Conservation (phyloP, 2,113 vertebrate species). For the Poeciliopsis retropinna region DNA sequence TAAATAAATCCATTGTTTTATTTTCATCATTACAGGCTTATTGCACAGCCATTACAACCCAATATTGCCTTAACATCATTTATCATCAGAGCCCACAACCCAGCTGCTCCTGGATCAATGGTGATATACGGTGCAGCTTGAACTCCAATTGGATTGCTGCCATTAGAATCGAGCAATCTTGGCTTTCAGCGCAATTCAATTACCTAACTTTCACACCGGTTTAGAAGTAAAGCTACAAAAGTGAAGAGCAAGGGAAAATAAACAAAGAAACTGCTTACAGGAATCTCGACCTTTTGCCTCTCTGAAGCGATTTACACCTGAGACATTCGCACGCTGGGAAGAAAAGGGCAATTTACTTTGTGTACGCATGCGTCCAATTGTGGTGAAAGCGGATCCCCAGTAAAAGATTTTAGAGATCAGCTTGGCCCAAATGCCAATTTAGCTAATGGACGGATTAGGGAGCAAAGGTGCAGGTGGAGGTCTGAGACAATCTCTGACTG, state of each 20-base stretch:
- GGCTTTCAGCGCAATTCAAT: slow-evolving; percentile 66
- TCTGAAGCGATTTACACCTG: slow-evolving; percentile 48
- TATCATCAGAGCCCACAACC: slow-evolving; percentile 48
- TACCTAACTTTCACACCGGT: slow-evolving; percentile 65
- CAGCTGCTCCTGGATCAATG: slow-evolving; percentile 68
- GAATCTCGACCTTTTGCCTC: slow-evolving; percentile 40
- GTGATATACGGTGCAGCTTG: slow-evolving; percentile 60
- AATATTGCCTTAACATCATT: slow-evolving; percentile 52
- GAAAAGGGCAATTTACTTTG: slow-evolving; percentile 31
- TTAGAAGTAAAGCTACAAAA: slow-evolving; percentile 51
- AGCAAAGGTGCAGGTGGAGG: slow-evolving; percentile 48
- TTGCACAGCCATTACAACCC: slow-evolving; percentile 28
- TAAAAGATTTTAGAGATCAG: slow-evolving; percentile 41
- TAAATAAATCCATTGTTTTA: slow-evolving; percentile 50
- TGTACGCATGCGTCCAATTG: slow-evolving; percentile 30
- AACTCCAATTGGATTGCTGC: slow-evolving; percentile 69
- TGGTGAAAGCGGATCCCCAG: slow-evolving; percentile 39
- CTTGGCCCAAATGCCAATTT: slow-evolving; percentile 63
- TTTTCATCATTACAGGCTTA: slow-evolving; percentile 38
- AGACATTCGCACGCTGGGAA: slow-evolving; percentile 32
- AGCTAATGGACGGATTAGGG: slow-evolving; percentile 70
- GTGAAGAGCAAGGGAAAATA: slow-evolving; percentile 23
- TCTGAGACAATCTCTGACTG: slow-evolving; percentile 49
- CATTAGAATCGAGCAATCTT: slow-evolving; percentile 66
- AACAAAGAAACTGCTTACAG: slow-evolving; percentile 37